phyloP scores from a whole-genome alignment of 1,140 invertebrate genomes.

The Amphibalanus amphitrite region DNA sequence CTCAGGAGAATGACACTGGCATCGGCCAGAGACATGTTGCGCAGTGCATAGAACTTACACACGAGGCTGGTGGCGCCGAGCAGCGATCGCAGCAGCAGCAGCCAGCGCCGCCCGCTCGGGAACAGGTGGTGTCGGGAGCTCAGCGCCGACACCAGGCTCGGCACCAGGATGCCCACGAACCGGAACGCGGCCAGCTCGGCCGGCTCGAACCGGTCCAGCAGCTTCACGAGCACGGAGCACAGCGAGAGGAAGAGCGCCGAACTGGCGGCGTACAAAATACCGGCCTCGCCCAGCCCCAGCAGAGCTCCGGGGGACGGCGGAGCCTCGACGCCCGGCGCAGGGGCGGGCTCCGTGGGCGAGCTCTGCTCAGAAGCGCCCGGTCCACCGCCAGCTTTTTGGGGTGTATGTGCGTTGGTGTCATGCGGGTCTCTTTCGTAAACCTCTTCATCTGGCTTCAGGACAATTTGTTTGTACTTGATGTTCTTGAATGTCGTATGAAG shows the following conservation, averaged over 20 bases:
- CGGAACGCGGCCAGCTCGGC: conserved; percentile 63
- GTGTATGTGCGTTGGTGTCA: no score
- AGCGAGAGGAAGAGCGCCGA: conserved; percentile 51
- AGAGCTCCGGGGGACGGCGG: no score
- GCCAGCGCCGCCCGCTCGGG: conserved; percentile 43
- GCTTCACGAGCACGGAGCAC: conserved; percentile 71
- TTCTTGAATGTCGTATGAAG: no score
- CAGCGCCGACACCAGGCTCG: conserved; percentile 65
- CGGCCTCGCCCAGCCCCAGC: conserved; percentile 31
- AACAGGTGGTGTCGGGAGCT: conserved; percentile 56
- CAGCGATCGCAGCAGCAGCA: conserved; percentile 48
- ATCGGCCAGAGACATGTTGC: conserved; percentile 73
- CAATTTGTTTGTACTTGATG: no score
- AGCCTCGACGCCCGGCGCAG: no score
- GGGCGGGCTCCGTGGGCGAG: no score
- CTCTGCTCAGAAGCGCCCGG: no score
- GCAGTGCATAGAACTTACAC: conserved; percentile 73
- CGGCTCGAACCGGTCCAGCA: conserved; percentile 47
- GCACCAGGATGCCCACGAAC: conserved; percentile 65
- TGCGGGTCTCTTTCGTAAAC: no score
- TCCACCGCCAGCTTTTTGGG: no score
- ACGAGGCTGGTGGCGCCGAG: conserved; percentile 70
- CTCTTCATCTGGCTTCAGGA: no score
- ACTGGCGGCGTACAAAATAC: conserved; percentile 50
- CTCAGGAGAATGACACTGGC: conserved; percentile 82